phyloP scores from a whole-genome alignment of 1,140 invertebrate genomes.

The Drosophila nebulosa region DNA sequence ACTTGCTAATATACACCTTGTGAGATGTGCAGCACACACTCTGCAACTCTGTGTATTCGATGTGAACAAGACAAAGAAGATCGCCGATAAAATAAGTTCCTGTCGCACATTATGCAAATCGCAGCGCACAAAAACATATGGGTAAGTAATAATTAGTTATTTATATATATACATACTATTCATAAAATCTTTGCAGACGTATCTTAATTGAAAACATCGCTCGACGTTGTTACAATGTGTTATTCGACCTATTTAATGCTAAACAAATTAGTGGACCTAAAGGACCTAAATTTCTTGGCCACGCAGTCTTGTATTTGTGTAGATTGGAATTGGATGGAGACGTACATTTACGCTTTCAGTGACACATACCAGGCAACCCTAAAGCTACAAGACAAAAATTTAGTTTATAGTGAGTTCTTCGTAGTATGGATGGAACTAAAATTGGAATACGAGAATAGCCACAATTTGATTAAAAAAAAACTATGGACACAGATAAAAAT shows the following conservation, averaged over 20 bases:
- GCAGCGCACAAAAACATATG: neutral
- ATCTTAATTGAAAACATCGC: conserved; percentile 18
- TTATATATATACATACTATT: neutral
- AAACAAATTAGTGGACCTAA: conserved; percentile 14
- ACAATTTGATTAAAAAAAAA: conserved; percentile 13
- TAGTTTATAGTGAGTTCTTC: conserved; percentile 34
- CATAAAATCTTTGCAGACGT: conserved; percentile 11
- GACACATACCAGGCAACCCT: conserved; percentile 19
- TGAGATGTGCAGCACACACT: too few species aligned
- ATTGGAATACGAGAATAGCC: conserved; percentile 23
- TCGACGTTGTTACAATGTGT: conserved; percentile 25
- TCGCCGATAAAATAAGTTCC: too few species aligned
- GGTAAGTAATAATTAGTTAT: neutral
- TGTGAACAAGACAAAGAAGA: too few species aligned
- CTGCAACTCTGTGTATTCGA: too few species aligned
- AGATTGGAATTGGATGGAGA: conserved; percentile 13
- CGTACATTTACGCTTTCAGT: conserved; percentile 23
- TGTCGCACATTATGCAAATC: too few species aligned
- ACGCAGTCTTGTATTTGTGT: too few species aligned
- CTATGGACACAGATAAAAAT: neutral
- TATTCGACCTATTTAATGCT: conserved; percentile 22
- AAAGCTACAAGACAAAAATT: conserved; percentile 24
- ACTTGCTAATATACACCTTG: too few species aligned
- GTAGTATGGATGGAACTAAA: conserved; percentile 36
- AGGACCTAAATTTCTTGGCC: too few species aligned